These are phyloP conservation scores for Lydus trimaculatus DNA, from an alignment of 2,888 invertebrate species.

Conservation along the genomic window DNA sequence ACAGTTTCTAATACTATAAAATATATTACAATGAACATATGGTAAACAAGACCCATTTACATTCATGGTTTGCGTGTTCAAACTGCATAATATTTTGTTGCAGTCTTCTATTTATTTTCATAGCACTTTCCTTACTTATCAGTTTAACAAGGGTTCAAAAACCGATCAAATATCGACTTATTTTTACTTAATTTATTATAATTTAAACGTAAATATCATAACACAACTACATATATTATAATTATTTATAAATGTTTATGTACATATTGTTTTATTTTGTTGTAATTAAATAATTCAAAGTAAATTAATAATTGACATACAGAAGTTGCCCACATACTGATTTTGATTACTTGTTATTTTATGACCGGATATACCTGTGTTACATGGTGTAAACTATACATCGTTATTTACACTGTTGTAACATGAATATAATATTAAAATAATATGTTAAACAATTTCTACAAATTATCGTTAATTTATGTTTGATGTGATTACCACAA, in stretches of 20 bases:
- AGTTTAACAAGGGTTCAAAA: conserved; percentile 17
- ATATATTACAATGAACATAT: conserved; percentile 43
- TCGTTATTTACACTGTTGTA: conserved; percentile 49
- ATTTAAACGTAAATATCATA: not conserved
- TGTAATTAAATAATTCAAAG: conserved; percentile 31
- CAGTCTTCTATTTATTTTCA: conserved; percentile 35
- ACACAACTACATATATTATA: not conserved
- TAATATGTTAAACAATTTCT: conserved; percentile 44
- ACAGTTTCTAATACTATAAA: conserved; percentile 41
- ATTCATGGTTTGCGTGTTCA: conserved; percentile 38
- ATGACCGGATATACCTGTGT: conserved; percentile 46
- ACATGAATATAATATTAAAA: conserved; percentile 48
- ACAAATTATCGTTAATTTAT: conserved; percentile 33
- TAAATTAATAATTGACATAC: conserved; percentile 40
- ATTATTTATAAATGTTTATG: not conserved
- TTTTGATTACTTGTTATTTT: conserved; percentile 46
- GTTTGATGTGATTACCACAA: conserved; percentile 13
- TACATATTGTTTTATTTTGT: not conserved
- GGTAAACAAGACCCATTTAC: conserved; percentile 40
- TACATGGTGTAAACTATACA: conserved; percentile 47
- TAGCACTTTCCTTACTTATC: conserved; percentile 26
- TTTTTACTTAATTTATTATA: not conserved
- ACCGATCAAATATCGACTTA: conserved; percentile 17
- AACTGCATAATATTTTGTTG: conserved; percentile 35
- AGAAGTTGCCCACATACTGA: conserved; percentile 42